Percentiles rank a stretch among this genome's conserved stretches.
These are phyloP conservation scores for Capra hircus DNA, from an alignment of 2,113 vertebrate genomes.

Conservation along the genomic window DNA sequence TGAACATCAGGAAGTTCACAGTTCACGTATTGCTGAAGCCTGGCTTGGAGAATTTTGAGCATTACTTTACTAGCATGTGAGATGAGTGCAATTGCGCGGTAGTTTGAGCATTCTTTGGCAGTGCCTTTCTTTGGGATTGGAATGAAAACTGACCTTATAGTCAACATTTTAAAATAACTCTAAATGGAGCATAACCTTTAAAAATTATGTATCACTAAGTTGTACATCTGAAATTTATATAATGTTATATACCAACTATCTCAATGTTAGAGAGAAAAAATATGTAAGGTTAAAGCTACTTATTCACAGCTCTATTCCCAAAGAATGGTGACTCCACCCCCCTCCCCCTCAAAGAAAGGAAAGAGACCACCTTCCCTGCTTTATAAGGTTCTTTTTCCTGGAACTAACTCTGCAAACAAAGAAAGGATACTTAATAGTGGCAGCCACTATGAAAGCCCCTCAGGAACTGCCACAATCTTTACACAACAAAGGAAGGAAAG, in stretches of 20 bases:
- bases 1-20: too few species aligned
- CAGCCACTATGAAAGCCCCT: not conserved
- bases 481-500: not conserved
- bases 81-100: too few species aligned
- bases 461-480: not conserved
- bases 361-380: not conserved
- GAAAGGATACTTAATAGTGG: not conserved
- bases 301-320: not conserved
- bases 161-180: not conserved
- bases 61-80: too few species aligned
- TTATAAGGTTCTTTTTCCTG: not conserved
- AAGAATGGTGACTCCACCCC: not conserved
- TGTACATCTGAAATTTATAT: not conserved
- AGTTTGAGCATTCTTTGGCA: too few species aligned
- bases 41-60: too few species aligned
- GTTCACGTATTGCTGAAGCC: too few species aligned
- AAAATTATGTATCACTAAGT: not conserved
- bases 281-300: not conserved
- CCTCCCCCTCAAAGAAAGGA: too few species aligned
- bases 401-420: not conserved
- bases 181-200: not conserved
- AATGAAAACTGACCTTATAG: too few species aligned
- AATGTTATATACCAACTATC: not conserved
- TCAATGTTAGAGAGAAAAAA: not conserved
- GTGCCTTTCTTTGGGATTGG: too few species aligned